phyloP scores from a whole-genome alignment of 1,140 invertebrate species.

The Andrena cerasifolii region DNA sequence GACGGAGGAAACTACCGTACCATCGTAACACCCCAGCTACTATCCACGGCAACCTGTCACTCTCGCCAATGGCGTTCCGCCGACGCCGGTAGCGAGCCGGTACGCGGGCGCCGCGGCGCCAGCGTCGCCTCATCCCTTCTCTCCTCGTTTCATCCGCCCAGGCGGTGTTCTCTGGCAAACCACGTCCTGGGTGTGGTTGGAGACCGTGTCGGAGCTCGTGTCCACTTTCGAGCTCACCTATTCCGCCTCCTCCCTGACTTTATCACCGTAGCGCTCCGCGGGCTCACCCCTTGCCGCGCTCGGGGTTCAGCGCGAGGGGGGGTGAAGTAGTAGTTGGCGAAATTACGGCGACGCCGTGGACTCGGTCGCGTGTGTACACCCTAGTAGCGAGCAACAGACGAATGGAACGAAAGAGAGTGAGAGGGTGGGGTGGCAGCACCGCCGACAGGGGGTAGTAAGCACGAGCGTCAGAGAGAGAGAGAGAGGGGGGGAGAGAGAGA shows the following conservation, averaged over 20 bases:
- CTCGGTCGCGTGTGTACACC: constrained; percentile 1
- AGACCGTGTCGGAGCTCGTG: constrained; percentile 41
- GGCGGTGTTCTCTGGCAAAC: constrained; percentile 58
- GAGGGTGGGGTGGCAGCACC: constrained; percentile 6
- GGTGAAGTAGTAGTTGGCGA: too few species aligned
- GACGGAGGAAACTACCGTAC: background rate
- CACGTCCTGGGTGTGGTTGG: constrained; percentile 67
- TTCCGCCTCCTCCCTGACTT: background rate
- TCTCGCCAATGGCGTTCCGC: constrained; percentile 59
- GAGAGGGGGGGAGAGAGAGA: constrained; percentile 16
- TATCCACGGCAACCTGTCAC: constrained; percentile 67
- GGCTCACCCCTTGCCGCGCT: too few species aligned
- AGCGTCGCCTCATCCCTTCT: constrained; percentile 58
- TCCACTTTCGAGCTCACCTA: constrained; percentile 9
- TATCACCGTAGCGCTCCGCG: too few species aligned
- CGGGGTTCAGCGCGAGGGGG: too few species aligned
- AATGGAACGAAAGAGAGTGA: background rate
- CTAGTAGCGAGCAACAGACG: constrained; percentile 5
- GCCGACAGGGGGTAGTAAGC: background rate
- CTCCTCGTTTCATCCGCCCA: constrained; percentile 52
- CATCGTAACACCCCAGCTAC: background rate
- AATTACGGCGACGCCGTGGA: too few species aligned
- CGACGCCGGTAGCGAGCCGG: constrained; percentile 60
- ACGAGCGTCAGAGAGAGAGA: background rate
- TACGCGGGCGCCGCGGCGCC: constrained; percentile 66